A percentile compares a stretch with the other conserved stretches of the same genome.
phyloP scores from a whole-genome alignment of 2,113 vertebrate genomes.

The Heliornis fulica region DNA sequence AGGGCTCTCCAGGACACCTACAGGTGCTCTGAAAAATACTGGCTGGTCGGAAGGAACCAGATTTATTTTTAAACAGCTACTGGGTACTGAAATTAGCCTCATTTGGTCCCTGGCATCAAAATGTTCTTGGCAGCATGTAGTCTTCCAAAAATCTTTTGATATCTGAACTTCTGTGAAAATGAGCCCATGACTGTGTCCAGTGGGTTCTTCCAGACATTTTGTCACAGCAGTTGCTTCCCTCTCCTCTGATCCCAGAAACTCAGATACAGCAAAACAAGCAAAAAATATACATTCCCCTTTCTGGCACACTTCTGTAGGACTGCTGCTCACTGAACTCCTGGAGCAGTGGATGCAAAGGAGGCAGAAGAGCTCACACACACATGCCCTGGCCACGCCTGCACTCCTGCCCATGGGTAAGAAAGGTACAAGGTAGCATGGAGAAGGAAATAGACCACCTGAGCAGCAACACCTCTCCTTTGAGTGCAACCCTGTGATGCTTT shows the following conservation, averaged over 20 bases:
- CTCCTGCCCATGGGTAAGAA: accelerated
- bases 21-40: background rate
- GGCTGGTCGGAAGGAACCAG: background rate
- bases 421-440: background rate
- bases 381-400: accelerated
- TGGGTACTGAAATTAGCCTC: background rate
- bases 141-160: background rate
- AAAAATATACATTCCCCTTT: background rate
- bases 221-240: background rate
- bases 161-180: background rate
- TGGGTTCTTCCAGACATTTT: background rate
- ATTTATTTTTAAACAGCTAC: background rate
- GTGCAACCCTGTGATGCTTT: background rate
- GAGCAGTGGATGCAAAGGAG: accelerated
- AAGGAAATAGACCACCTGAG: accelerated
- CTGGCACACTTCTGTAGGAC: accelerated
- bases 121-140: background rate
- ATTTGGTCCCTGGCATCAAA: background rate
- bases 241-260: background rate
- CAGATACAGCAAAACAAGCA: background rate
- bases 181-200: background rate
- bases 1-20: background rate
- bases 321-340: background rate
- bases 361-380: background rate
- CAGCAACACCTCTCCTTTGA: background rate